phyloP scores from a whole-genome alignment of 2,113 vertebrate species.

The Pao palembangensis region DNA sequence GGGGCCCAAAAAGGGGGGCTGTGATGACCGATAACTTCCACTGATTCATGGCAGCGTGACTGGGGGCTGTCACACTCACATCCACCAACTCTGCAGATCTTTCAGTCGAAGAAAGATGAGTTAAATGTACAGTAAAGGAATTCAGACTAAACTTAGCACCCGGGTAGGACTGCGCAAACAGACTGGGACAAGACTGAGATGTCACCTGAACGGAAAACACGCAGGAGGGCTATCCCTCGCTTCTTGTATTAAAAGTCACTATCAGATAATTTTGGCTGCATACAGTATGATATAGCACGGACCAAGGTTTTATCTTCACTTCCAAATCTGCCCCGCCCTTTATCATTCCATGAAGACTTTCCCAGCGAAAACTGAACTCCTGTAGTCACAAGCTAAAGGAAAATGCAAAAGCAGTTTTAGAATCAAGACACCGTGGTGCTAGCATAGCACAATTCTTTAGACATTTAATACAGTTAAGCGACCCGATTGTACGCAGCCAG shows the following conservation, averaged over 20 bases:
- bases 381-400: not conserved
- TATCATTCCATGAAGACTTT: conserved; percentile 3
- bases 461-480: not conserved
- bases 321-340: conserved; percentile 66
- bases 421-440: conserved; percentile 1
- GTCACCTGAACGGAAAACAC: not conserved
- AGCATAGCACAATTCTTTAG: not conserved
- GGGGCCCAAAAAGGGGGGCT: not conserved
- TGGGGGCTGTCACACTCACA: not conserved
- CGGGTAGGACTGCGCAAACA: conserved; percentile 30
- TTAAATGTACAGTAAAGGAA: conserved; percentile 3
- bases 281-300: conserved; percentile 3
- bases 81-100: not conserved
- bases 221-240: not conserved
- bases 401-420: not conserved
- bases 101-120: too few relatives aligned
- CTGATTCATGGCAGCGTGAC: conserved; percentile 31
- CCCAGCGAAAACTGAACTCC: conserved; percentile 3
- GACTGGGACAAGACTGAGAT: not conserved
- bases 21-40: conserved; percentile 34
- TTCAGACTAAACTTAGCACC: conserved; percentile 34
- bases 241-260: too few relatives aligned
- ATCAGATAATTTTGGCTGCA: too few relatives aligned
- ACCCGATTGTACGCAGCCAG: too few relatives aligned
- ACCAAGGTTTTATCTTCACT: conserved; percentile 46